Evolutionary conservation across 2,888 invertebrate species (phyloP).

Genomic region (Proisotoma minuta): DNA sequence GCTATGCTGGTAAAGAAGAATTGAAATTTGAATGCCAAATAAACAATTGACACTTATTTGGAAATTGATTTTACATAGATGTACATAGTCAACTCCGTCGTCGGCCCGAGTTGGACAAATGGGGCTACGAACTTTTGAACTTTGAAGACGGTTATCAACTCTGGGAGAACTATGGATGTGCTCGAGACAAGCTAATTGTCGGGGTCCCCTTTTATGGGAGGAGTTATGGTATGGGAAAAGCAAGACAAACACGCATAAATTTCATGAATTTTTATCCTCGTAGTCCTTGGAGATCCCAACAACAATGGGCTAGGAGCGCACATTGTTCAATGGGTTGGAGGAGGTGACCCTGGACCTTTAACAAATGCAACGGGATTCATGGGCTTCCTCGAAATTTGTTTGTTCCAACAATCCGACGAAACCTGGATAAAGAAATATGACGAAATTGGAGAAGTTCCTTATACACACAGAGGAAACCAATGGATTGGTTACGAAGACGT

Average conservation of each 20-base stretch:
- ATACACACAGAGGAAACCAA: slow-evolving; percentile 67
- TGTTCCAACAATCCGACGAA: slow-evolving; percentile 61
- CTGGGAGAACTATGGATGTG: slow-evolving; percentile 85
- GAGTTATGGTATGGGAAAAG: slow-evolving; percentile 60
- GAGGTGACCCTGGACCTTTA: slow-evolving; percentile 75
- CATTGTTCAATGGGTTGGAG: slow-evolving; percentile 85
- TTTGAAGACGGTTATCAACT: slow-evolving; percentile 79
- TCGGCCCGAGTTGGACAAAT: slow-evolving; percentile 74
- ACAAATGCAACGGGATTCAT: slow-evolving; percentile 82
- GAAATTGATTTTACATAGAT: neutral
- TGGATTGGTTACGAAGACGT: slow-evolving; percentile 86
- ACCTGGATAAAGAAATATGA: slow-evolving; percentile 79
- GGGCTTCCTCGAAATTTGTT: slow-evolving; percentile 65
- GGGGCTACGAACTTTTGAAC: slow-evolving; percentile 81
- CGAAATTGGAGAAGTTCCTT: slow-evolving; percentile 73
- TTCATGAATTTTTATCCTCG: neutral
- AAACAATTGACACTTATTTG: neutral
- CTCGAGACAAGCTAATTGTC: slow-evolving; percentile 77
- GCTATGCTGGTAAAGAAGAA: slow-evolving; percentile 67
- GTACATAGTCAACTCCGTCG: slow-evolving; percentile 80
- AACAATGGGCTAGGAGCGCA: slow-evolving; percentile 77
- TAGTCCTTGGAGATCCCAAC: slow-evolving; percentile 57
- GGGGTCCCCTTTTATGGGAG: slow-evolving; percentile 86
- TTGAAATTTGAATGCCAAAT: neutral
- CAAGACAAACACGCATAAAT: neutral